Evolutionary conservation across 2,113 vertebrate species (phyloP).

Genomic region (Euleptes europaea): DNA sequence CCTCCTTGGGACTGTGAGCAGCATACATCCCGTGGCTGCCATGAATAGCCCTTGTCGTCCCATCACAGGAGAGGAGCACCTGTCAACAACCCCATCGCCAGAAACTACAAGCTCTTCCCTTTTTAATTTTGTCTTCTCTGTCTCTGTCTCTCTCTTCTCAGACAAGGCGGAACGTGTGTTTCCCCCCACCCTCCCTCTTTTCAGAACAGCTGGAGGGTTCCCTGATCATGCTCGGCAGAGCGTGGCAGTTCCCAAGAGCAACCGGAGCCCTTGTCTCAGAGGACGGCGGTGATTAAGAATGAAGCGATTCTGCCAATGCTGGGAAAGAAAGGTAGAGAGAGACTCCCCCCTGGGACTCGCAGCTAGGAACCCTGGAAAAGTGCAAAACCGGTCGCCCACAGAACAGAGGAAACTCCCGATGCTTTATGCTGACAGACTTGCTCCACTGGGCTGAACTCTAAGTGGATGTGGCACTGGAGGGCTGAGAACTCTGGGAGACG

Average conservation of each 20-base stretch:
- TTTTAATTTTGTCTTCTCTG: neutral
- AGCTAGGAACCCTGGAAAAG: neutral
- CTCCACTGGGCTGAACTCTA: neutral
- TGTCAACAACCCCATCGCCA: neutral
- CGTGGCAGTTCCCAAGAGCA: conserved; percentile 12
- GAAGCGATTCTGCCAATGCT: neutral
- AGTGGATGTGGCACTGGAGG: accelerated
- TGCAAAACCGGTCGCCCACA: accelerated
- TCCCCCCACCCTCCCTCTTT: accelerated
- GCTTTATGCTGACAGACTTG: no score
- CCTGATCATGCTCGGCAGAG: conserved; percentile 6
- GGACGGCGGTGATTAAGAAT: conserved; percentile 28
- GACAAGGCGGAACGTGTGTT: neutral
- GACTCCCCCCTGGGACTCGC: neutral
- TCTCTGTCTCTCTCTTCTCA: neutral
- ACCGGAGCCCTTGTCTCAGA: conserved; percentile 21
- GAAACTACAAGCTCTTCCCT: neutral
- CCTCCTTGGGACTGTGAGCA: neutral
- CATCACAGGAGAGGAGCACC: neutral
- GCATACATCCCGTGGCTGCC: neutral
- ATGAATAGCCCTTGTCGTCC: neutral
- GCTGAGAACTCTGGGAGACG: neutral
- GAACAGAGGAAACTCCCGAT: neutral
- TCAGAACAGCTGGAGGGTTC: conserved; percentile 1
- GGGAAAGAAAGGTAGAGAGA: neutral